Percentiles rank a stretch among this genome's conserved stretches.
These are phyloP conservation scores for Chionis minor DNA, from an alignment of 2,113 vertebrate species.

Conservation along the genomic window DNA sequence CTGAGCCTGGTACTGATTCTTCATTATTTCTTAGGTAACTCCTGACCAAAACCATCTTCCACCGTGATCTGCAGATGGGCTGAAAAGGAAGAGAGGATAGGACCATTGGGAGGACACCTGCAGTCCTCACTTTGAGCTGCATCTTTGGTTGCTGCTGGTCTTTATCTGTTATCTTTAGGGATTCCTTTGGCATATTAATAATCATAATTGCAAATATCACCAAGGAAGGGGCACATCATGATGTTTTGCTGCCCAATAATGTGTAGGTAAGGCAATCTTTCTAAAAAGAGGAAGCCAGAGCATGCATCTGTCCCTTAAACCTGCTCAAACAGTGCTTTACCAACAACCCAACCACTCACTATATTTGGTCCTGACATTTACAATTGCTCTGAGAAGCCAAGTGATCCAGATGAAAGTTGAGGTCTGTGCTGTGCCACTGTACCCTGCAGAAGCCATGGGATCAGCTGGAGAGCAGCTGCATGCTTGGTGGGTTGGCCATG, in stretches of 20 bases:
- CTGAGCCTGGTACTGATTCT: not conserved
- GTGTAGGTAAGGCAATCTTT: not conserved
- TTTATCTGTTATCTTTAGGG: not conserved
- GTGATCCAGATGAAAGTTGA: not conserved
- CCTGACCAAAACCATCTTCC: not conserved
- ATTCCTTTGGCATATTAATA: not conserved
- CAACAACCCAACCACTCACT: not conserved
- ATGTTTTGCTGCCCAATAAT: not conserved
- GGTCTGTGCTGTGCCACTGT: not conserved
- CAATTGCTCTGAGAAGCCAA: not conserved
- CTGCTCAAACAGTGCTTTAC: not conserved
- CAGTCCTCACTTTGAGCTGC: not conserved
- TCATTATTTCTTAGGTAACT: not conserved
- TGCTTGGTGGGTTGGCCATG: not conserved
- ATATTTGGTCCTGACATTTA: not conserved
- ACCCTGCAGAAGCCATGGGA: not conserved
- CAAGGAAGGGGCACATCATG: not conserved
- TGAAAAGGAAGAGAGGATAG: not conserved
- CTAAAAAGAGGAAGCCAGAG: not conserved
- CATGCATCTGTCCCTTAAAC: not conserved
- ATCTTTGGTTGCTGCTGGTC: not conserved
- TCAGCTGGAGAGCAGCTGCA: not conserved
- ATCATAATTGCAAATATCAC: not conserved
- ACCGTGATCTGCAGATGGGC: accelerated
- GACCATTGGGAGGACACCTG: not conserved